Evolutionary conservation across 2,888 invertebrate species (phyloP).

Genomic region (Acanthosepion lycidas): DNA sequence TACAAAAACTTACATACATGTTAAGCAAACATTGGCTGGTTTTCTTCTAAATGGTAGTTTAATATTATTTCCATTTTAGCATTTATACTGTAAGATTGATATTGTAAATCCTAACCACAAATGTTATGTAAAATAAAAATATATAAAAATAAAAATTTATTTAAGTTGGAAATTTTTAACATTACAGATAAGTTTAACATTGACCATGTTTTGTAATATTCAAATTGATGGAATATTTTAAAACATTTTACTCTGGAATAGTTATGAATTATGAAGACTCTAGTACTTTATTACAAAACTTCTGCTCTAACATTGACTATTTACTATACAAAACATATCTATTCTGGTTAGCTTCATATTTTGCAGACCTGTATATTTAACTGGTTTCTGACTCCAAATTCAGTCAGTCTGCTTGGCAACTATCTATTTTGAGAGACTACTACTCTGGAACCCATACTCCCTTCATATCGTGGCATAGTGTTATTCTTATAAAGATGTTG

Average conservation of each 20-base stretch:
- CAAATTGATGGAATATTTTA: neutral
- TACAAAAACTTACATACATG: neutral
- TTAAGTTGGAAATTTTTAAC: too few relatives aligned
- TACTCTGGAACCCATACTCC: neutral
- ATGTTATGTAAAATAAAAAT: too few relatives aligned
- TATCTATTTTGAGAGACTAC: constrained; percentile 42
- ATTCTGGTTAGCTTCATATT: neutral
- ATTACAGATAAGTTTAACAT: too few relatives aligned
- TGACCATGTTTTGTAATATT: too few relatives aligned
- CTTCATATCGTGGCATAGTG: neutral
- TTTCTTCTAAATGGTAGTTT: neutral
- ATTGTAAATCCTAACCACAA: neutral
- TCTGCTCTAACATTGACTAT: constrained; percentile 2
- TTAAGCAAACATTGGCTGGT: neutral
- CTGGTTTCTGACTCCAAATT: neutral
- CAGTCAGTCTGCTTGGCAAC: constrained; percentile 24
- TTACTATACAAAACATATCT: neutral
- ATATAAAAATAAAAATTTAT: too few relatives aligned
- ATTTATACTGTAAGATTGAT: neutral
- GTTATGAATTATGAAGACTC: neutral
- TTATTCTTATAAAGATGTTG: neutral
- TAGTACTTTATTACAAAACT: neutral
- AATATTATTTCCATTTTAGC: neutral
- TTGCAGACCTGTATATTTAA: neutral
- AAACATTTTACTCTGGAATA: neutral